phyloP scores from a whole-genome alignment of 2,113 vertebrate genomes.

The Natator depressus region DNA sequence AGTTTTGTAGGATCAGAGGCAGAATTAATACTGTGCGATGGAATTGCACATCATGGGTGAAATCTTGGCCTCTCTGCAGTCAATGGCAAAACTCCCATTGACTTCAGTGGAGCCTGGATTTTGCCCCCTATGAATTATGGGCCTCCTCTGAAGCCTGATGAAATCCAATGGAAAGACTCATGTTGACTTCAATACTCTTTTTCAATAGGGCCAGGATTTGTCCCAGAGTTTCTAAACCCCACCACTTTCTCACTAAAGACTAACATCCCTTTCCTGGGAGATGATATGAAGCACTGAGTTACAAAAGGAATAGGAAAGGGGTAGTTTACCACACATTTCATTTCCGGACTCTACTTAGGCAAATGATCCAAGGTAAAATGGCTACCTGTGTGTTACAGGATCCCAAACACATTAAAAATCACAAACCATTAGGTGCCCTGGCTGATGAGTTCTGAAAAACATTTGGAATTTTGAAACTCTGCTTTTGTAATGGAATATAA shows the following conservation, averaged over 20 bases:
- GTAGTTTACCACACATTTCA: background rate
- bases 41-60: background rate
- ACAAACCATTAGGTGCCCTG: background rate
- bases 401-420: background rate
- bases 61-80: background rate
- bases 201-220: background rate
- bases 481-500: background rate
- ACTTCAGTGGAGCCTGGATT: background rate
- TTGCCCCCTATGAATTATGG: background rate
- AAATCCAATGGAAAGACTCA: background rate
- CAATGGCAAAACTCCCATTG: background rate
- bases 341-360: fast-evolving
- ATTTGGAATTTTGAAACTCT: background rate
- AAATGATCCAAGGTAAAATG: background rate
- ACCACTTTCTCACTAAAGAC: background rate
- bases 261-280: background rate
- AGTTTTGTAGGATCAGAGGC: background rate
- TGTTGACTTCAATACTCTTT: background rate
- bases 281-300: background rate
- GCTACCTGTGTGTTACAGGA: background rate
- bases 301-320: background rate
- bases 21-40: background rate
- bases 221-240: fast-evolving
- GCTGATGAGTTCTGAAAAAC: background rate
- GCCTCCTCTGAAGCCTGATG: background rate